Conservation (phyloP, 2,797 vertebrate species). For the Rhinichthys osculus region DNA sequence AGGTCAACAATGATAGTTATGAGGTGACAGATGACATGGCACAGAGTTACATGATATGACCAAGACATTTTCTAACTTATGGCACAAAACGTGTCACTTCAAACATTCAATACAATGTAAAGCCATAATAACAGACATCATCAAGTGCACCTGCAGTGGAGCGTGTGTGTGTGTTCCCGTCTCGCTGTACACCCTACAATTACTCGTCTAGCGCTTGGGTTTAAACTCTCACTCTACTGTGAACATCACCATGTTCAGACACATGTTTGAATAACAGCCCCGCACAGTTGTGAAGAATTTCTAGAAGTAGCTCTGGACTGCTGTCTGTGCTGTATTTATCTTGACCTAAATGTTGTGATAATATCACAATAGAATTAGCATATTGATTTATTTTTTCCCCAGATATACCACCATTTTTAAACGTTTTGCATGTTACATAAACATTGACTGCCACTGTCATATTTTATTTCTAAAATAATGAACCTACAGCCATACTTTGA, state of each 20-base stretch:
- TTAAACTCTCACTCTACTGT: conserved; percentile 28
- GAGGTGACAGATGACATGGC: conserved; percentile 71
- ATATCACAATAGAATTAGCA: neutral
- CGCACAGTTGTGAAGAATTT: neutral
- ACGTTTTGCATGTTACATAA: neutral
- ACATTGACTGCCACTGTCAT: neutral
- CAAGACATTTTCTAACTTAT: neutral
- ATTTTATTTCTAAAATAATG: neutral
- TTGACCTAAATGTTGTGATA: neutral
- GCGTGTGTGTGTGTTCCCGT: neutral
- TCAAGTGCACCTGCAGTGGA: conserved; percentile 45
- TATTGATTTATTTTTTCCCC: neutral
- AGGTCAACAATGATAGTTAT: conserved; percentile 53
- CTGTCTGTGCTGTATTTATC: conserved; percentile 1
- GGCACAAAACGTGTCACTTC: neutral
- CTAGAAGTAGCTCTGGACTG: neutral
- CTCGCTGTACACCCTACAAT: conserved; percentile 25
- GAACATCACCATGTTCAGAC: conserved; percentile 11
- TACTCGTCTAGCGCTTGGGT: neutral
- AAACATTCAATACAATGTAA: neutral
- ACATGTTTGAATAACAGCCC: conserved; percentile 10
- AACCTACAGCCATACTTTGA: neutral
- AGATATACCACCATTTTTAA: neutral
- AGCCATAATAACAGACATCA: conserved; percentile 39
- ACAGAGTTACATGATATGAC: conserved; percentile 55